These are phyloP conservation scores for Rhombomys opimus DNA, from an alignment of 2,113 vertebrate species.

Conservation along the genomic window DNA sequence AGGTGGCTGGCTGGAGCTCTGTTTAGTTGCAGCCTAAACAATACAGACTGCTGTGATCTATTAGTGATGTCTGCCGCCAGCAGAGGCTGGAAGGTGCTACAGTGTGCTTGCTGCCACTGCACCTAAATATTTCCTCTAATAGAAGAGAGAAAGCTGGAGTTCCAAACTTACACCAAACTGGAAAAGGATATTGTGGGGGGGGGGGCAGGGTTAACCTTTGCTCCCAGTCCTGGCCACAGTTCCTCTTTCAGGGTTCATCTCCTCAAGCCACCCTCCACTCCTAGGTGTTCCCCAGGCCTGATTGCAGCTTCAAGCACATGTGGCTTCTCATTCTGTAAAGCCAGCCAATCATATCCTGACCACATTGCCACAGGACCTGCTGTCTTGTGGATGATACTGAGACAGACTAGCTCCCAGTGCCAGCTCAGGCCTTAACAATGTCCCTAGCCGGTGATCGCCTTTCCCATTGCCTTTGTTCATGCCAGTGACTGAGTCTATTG, in stretches of 20 bases:
- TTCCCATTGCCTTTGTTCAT: neutral
- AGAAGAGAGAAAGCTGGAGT: neutral
- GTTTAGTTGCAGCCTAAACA: neutral
- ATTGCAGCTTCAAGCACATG: neutral
- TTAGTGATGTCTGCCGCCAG: conserved; percentile 41
- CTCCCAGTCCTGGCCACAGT: neutral
- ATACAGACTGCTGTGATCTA: neutral
- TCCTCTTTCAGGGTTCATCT: neutral
- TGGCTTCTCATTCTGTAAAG: neutral
- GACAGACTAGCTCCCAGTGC: neutral
- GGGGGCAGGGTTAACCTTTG: neutral
- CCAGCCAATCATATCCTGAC: neutral
- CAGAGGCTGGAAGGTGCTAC: rapidly evolving
- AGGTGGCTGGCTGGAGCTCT: neutral
- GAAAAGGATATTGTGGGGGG: neutral
- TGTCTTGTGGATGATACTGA: neutral
- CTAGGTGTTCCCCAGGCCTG: neutral
- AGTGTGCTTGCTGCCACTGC: too few relatives aligned
- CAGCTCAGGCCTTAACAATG: neutral
- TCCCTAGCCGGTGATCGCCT: neutral
- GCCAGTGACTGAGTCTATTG: neutral
- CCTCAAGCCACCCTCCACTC: neutral
- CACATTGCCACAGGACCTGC: neutral
- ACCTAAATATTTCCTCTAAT: neutral
- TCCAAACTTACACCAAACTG: neutral